These are phyloP conservation scores for Bagarius yarrelli DNA, from an alignment of 2,113 vertebrate species.

Conservation along the genomic window DNA sequence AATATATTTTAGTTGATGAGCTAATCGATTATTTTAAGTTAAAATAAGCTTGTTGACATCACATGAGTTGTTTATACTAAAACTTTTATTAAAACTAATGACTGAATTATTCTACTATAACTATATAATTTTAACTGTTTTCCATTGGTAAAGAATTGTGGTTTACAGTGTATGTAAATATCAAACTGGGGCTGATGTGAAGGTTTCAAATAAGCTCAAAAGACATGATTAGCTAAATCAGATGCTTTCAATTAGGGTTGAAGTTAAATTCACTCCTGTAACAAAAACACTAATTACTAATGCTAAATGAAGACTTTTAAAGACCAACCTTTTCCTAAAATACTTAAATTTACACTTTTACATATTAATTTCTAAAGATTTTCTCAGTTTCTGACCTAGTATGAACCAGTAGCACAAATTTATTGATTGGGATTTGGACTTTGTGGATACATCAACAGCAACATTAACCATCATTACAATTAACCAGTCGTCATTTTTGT, in stretches of 20 bases:
- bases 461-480: too few species aligned
- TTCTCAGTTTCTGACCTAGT: too few species aligned
- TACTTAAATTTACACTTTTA: too few species aligned
- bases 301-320: not conserved
- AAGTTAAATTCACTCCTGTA: not conserved
- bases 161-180: conserved; percentile 9
- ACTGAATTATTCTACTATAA: not conserved
- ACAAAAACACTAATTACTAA: not conserved
- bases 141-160: not conserved
- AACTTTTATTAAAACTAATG: not conserved
- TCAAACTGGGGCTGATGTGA: conserved; percentile 1
- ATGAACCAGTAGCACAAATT: too few species aligned
- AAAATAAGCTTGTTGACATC: not conserved
- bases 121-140: not conserved
- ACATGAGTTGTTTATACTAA: not conserved
- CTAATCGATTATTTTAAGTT: not conserved
- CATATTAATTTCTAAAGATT: too few species aligned
- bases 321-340: too few species aligned
- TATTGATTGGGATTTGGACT: too few species aligned
- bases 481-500: not conserved
- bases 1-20: not conserved
- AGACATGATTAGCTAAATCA: too few species aligned
- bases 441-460: not conserved
- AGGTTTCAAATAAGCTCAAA: too few species aligned
- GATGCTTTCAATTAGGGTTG: too few species aligned